Base-by-base conservation (phyloP, 2,888 invertebrate genomes). In the Diachrysia chrysitis region DNA sequence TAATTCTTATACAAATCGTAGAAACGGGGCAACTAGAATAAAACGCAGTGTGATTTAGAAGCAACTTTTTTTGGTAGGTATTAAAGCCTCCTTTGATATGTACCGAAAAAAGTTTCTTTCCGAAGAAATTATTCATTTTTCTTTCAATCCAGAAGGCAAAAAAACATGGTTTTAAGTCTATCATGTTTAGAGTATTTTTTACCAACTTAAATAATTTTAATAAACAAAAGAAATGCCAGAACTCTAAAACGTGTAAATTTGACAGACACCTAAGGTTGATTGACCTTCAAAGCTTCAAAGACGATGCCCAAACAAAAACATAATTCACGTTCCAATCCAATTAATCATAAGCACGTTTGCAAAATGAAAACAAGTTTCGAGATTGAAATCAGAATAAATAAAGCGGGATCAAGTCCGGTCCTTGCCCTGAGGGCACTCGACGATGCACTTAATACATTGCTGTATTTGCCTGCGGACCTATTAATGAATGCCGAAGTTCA, bases 381-480 rank as follows among this genome's bases (percentile, higher is more conserved):
- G 73, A 76, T 78, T 73, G 64, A 66, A 53, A 72, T 72, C 61
- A 65, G 58, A 57, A 64, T 63, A 25, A 51, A 51, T 51, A 51
- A 46, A 66, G 29, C 59, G 63, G 73, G 71, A 56, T 62, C 70
- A 29, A 60, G 69, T 48, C 62, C 64, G 79, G 79, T 83, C 80
- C 83, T 85, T 82, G 81, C 79, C 83, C 82, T 61, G 74, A 72
- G 68, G 68, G 71, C 76, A 66, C 80, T 85, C 76, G 78, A 80
- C 78, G 79, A 56, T 77, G 65, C 56, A 73, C 71, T 70, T 73
- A 71, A 65, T 76, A 76, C 73, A 62, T 63, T 72, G 76, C 69
- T 73, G 73, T 81, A 81, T 78, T 79, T 82, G 78, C 73, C 74
- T 82, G 65, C 67, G 76, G 58, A 63, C 60, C 72, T 77, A 79